Evolutionary conservation across 2,113 vertebrate genomes (phyloP).

Genomic region (Xenopus borealis): DNA sequence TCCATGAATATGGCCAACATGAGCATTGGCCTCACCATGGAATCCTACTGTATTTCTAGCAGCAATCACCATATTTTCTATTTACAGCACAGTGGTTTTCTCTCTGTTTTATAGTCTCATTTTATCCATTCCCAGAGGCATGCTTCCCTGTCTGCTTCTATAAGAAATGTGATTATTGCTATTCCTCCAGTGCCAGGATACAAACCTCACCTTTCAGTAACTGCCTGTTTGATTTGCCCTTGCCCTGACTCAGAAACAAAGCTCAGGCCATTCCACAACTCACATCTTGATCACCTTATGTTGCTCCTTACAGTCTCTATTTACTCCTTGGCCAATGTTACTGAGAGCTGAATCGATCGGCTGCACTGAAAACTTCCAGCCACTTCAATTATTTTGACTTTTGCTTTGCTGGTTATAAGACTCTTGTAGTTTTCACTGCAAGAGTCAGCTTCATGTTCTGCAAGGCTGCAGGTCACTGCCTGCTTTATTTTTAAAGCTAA

Average conservation of each 20-base stretch:
- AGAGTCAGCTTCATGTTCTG: no score
- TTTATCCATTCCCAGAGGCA: neutral
- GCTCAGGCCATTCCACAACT: neutral
- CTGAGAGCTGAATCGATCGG: neutral
- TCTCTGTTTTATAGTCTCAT: neutral
- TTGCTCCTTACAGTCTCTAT: neutral
- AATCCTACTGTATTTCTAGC: no score
- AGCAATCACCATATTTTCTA: no score
- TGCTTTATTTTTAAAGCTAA: neutral
- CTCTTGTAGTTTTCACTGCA: neutral
- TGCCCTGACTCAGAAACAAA: neutral
- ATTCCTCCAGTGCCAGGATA: neutral
- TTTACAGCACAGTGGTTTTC: neutral
- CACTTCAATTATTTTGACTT: constrained; percentile 2
- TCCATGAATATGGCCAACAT: no score
- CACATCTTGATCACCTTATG: neutral
- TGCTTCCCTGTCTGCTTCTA: neutral
- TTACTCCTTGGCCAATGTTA: neutral
- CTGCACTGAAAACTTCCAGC: neutral
- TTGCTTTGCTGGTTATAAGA: no score
- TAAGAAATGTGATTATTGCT: neutral
- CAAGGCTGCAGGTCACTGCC: neutral
- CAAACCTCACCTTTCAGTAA: neutral
- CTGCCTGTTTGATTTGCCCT: neutral
- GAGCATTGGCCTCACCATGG: no score